phyloP scores from a whole-genome alignment of 2,113 vertebrate species.

The Psephotus haematonotus region DNA sequence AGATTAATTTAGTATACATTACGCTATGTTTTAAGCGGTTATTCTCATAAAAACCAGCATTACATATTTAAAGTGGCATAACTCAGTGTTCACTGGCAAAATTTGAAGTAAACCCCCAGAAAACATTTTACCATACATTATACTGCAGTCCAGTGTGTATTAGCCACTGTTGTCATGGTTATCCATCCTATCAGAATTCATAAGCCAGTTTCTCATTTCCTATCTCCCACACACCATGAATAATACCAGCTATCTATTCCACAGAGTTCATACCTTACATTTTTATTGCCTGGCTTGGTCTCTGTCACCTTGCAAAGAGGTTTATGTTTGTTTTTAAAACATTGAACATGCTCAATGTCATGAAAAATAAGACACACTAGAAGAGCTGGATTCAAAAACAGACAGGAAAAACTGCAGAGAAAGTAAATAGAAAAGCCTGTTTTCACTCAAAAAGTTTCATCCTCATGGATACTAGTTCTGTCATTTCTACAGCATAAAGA shows the following conservation, averaged over 20 bases:
- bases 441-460: neutral
- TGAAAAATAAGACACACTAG: neutral
- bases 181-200: neutral
- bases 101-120: neutral
- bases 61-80: neutral
- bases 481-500: neutral
- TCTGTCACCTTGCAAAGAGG: neutral
- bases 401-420: neutral
- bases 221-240: neutral
- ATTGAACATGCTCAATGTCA: neutral
- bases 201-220: neutral
- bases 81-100: neutral
- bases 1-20: neutral
- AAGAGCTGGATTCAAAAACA: neutral
- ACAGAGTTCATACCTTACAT: neutral
- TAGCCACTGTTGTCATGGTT: neutral
- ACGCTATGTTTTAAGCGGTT: neutral
- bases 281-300: neutral
- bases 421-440: neutral
- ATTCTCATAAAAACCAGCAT: neutral
- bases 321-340: neutral
- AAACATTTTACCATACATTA: neutral
- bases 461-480: rapidly evolving
- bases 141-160: neutral
- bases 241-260: neutral